A percentile compares a stretch with the other conserved stretches of the same genome.
Evolutionary conservation across 2,113 vertebrate genomes (phyloP).

Genomic region (Smithornis capensis): DNA sequence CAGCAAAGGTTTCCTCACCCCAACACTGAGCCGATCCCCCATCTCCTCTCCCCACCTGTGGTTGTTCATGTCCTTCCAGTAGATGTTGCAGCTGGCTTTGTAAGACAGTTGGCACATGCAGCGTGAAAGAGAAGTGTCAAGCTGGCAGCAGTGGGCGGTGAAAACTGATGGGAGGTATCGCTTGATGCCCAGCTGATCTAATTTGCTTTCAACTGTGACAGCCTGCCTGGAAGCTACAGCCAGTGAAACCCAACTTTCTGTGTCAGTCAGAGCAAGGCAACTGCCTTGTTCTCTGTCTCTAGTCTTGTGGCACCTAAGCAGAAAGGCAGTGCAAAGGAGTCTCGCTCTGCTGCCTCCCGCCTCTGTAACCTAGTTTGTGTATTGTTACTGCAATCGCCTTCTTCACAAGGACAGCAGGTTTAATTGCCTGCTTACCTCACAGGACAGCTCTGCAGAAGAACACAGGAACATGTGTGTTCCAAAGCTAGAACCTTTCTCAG

Average conservation of each 20-base stretch:
- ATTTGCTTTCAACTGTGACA: conserved; percentile 38
- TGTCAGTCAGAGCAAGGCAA: conserved; percentile 16
- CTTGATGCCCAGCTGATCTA: conserved; percentile 55
- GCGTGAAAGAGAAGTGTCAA: conserved; percentile 15
- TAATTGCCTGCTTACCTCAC: background rate
- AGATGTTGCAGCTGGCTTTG: conserved; percentile 13
- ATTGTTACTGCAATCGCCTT: background rate
- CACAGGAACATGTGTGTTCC: background rate
- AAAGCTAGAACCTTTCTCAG: background rate
- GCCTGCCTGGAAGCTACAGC: conserved; percentile 21
- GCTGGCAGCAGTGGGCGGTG: conserved; percentile 42
- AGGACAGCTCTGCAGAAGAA: background rate
- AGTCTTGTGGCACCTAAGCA: background rate
- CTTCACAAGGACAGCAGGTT: background rate
- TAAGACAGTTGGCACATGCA: conserved; percentile 30
- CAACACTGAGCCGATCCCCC: background rate
- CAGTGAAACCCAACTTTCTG: background rate
- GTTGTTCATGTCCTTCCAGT: background rate
- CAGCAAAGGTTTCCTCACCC: background rate
- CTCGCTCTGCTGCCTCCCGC: background rate
- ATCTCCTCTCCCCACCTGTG: background rate
- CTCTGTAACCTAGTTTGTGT: background rate
- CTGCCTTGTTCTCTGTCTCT: background rate
- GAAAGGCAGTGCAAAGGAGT: background rate
- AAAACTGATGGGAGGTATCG: conserved; percentile 34